These are phyloP conservation scores for Peromyscus nudipes DNA, from an alignment of 2,797 vertebrate genomes.

Conservation along the genomic window DNA sequence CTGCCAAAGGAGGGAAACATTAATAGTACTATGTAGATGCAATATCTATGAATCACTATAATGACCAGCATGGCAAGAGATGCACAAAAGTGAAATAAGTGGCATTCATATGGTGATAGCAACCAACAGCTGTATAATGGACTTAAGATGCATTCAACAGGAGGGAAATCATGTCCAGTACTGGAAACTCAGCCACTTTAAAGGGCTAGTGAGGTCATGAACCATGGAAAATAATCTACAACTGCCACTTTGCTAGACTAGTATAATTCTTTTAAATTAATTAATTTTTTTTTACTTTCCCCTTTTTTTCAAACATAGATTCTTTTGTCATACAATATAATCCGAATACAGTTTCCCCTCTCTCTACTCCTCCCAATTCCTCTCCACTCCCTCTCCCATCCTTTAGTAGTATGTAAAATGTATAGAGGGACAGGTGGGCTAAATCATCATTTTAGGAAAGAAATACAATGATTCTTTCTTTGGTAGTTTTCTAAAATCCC, in stretches of 20 bases:
- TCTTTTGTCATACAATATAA: neutral
- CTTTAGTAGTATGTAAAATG: neutral
- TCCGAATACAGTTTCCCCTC: too few species aligned
- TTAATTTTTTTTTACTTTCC: too few species aligned
- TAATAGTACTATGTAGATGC: too few species aligned
- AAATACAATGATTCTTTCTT: constrained; percentile 19
- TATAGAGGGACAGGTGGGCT: neutral
- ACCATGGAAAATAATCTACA: too few species aligned
- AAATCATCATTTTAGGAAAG: neutral
- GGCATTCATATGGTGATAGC: neutral
- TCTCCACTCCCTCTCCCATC: too few species aligned
- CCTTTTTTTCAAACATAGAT: neutral
- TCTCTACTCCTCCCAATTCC: too few species aligned
- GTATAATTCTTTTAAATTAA: too few species aligned
- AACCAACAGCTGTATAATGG: neutral
- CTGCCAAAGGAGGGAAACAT: too few species aligned
- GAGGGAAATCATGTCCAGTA: too few species aligned
- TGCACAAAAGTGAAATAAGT: neutral
- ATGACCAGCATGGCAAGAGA: neutral
- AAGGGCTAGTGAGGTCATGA: too few species aligned
- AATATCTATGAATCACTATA: neutral
- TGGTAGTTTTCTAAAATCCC: neutral
- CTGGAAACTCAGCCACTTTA: neutral
- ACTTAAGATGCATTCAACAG: too few species aligned
- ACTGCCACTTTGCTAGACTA: too few species aligned